Conservation (phyloP, 2,888 invertebrate species). For the Hartigia nigra region DNA sequence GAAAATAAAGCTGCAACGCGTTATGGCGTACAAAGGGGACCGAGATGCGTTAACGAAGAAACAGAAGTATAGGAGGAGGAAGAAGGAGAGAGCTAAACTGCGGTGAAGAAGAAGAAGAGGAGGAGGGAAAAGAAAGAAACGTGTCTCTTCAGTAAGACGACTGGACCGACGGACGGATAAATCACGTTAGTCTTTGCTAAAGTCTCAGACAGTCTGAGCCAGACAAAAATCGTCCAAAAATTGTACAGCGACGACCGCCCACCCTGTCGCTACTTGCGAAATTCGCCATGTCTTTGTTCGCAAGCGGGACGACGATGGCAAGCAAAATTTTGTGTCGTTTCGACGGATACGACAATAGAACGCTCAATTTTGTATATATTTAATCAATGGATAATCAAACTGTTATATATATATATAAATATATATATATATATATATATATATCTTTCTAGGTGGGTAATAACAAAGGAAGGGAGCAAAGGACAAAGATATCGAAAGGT, state of each 20-base stretch:
- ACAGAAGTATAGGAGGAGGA: conserved; percentile 1
- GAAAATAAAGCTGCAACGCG: conserved; percentile 40
- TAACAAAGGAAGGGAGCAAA: background rate
- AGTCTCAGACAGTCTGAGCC: conserved; percentile 26
- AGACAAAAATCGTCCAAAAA: conserved; percentile 60
- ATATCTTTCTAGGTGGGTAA: too few species aligned
- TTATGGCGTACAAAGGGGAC: conserved; percentile 12
- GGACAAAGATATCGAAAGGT: conserved; percentile 25
- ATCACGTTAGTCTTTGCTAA: conserved; percentile 44
- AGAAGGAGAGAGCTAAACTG: conserved; percentile 20
- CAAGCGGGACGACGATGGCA: background rate
- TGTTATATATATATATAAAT: too few species aligned
- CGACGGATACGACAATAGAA: background rate
- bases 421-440: too few species aligned
- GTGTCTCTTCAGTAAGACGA: conserved; percentile 9
- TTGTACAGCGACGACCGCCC: conserved; percentile 39
- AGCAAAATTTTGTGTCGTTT: background rate
- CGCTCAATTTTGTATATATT: background rate
- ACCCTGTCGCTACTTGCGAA: conserved; percentile 15
- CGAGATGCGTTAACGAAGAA: conserved; percentile 4
- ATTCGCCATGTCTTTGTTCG: background rate
- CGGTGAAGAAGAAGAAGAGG: conserved; percentile 11
- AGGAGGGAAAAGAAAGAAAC: conserved; percentile 12
- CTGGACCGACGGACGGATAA: conserved; percentile 48
- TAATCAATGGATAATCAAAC: background rate